These are phyloP conservation scores for Pherbina coryleti DNA, from an alignment of 2,888 invertebrate species.

Conservation along the genomic window DNA sequence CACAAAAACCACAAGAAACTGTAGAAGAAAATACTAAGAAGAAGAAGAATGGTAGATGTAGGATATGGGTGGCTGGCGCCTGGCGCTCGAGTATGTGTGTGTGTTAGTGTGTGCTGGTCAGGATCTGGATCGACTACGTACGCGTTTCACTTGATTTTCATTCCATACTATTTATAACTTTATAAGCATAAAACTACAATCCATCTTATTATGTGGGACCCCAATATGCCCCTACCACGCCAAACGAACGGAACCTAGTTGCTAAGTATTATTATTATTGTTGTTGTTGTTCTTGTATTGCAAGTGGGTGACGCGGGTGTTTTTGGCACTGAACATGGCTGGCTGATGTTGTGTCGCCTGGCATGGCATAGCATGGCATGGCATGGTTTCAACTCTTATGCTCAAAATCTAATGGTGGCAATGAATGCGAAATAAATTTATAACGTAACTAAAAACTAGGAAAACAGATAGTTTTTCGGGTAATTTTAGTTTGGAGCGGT, in stretches of 20 bases:
- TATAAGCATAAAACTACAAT: slow-evolving; percentile 59
- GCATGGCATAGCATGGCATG: neutral
- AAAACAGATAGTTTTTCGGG: slow-evolving; percentile 61
- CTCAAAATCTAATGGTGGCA: slow-evolving; percentile 51
- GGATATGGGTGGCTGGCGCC: neutral
- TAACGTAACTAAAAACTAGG: slow-evolving; percentile 61
- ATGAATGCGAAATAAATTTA: slow-evolving; percentile 65
- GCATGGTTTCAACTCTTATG: neutral
- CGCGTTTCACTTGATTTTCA: slow-evolving; percentile 29
- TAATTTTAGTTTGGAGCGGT: slow-evolving; percentile 48
- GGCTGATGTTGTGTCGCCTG: neutral
- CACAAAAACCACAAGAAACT: slow-evolving; percentile 6
- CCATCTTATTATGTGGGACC: slow-evolving; percentile 43
- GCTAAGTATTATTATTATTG: neutral
- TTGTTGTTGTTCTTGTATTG: neutral
- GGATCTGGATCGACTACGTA: slow-evolving; percentile 13
- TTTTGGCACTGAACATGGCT: neutral
- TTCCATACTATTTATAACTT: slow-evolving; percentile 62
- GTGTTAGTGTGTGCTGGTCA: neutral
- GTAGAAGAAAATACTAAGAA: neutral
- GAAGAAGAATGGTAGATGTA: neutral
- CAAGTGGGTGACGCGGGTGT: neutral
- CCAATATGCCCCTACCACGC: neutral
- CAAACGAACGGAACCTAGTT: neutral
- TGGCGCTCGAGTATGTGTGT: neutral